These are phyloP conservation scores for Stramonita haemastoma DNA, from an alignment of 2,888 invertebrate genomes.

Conservation along the genomic window DNA sequence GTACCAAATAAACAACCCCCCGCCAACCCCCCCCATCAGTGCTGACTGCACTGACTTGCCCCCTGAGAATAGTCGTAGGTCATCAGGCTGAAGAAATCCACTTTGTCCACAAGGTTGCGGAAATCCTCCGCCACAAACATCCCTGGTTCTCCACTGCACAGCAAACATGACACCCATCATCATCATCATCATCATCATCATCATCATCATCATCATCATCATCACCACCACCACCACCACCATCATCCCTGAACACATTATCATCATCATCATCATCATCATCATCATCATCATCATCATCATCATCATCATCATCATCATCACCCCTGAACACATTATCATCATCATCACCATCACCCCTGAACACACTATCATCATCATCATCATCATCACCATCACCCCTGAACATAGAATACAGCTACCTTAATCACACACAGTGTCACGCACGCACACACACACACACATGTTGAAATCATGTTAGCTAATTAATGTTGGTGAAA, in stretches of 20 bases:
- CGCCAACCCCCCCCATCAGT: no score
- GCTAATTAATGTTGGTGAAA: no score
- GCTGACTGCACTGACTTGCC: conserved; percentile 21
- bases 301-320: not conserved
- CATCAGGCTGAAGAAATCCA: conserved; percentile 95
- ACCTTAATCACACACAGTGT: no score
- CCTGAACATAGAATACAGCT: not conserved
- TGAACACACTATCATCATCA: not conserved
- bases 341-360: not conserved
- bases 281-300: not conserved
- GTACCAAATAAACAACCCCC: no score
- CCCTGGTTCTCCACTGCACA: conserved; percentile 58
- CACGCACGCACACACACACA: no score
- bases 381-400: not conserved
- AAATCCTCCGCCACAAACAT: conserved; percentile 83
- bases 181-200: not conserved
- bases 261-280: not conserved
- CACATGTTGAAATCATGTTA: no score
- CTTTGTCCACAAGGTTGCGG: conserved; percentile 85
- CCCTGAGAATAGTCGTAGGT: conserved; percentile 91
- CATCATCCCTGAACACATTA: not conserved
- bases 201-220: not conserved
- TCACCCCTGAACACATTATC: not conserved
- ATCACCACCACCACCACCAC: not conserved
- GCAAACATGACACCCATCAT: no score